Evolutionary conservation across 2,113 vertebrate species (phyloP).

Genomic region (Tachuris rubrigastra): DNA sequence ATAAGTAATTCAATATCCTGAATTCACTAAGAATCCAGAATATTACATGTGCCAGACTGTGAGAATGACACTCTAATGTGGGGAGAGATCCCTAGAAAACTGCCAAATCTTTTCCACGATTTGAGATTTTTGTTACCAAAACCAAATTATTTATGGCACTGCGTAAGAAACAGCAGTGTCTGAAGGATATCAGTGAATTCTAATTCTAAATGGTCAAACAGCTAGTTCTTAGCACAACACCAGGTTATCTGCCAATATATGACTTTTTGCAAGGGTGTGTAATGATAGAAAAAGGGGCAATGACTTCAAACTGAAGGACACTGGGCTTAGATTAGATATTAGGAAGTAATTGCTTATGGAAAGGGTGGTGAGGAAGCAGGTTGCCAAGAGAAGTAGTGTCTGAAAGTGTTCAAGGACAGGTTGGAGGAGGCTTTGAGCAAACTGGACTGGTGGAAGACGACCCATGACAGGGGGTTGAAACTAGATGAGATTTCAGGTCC

Average conservation of each 20-base stretch:
- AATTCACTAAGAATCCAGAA: neutral
- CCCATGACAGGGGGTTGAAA: neutral
- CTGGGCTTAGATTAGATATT: neutral
- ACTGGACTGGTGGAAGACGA: fast-evolving
- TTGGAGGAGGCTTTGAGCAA: neutral
- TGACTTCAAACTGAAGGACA: neutral
- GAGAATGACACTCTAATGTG: fast-evolving
- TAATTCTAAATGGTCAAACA: neutral
- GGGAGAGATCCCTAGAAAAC: neutral
- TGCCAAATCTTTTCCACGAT: neutral
- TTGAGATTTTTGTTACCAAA: neutral
- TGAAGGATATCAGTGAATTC: neutral
- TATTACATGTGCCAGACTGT: neutral
- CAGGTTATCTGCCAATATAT: neutral
- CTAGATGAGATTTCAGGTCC: neutral
- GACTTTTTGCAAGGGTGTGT: neutral
- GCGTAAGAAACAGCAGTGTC: neutral
- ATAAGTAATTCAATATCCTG: neutral
- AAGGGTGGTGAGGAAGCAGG: neutral
- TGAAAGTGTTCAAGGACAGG: neutral
- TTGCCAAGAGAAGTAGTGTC: neutral
- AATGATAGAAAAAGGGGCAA: neutral
- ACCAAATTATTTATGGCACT: no score
- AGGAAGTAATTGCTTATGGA: neutral
- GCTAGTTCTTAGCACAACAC: neutral